Evolutionary conservation across 2,113 vertebrate species (phyloP).

Genomic region (Tragelaphus strepsiceros): DNA sequence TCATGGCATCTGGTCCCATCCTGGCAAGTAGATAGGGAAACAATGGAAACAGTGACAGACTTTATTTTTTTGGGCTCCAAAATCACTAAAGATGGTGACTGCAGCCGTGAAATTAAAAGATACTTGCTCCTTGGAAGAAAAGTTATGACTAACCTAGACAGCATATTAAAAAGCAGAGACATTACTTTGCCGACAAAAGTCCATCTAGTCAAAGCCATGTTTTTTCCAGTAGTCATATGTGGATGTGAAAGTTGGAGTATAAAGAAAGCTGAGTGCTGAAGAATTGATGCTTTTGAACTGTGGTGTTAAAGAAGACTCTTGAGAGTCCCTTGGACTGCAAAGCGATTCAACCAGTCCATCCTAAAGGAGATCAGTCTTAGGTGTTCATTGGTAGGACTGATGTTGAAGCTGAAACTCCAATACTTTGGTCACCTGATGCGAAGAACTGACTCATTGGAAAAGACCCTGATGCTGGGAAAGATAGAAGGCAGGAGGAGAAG

Average conservation of each 20-base stretch:
- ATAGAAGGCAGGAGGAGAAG: not conserved
- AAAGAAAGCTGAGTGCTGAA: not conserved
- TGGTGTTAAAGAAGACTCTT: not conserved
- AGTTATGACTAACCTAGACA: not conserved
- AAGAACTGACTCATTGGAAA: not conserved
- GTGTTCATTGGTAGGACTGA: not conserved
- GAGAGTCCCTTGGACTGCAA: not conserved
- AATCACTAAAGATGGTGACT: not conserved
- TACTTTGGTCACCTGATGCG: rapidly evolving
- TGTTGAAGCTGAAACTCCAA: not conserved
- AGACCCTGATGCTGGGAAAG: not conserved
- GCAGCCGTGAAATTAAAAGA: not conserved
- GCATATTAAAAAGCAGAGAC: not conserved
- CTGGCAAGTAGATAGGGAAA: not conserved
- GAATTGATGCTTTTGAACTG: not conserved
- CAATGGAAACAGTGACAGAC: not conserved
- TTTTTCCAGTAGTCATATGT: not conserved
- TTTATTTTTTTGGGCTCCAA: rapidly evolving
- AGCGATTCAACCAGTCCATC: not conserved
- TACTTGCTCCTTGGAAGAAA: not conserved
- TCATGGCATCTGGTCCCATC: not conserved
- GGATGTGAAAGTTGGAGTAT: not conserved
- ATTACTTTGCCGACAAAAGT: not conserved
- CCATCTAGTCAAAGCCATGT: not conserved
- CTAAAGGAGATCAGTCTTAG: not conserved